Evolutionary conservation across 2,113 vertebrate genomes (phyloP).

Genomic region (Oncorhynchus masou): DNA sequence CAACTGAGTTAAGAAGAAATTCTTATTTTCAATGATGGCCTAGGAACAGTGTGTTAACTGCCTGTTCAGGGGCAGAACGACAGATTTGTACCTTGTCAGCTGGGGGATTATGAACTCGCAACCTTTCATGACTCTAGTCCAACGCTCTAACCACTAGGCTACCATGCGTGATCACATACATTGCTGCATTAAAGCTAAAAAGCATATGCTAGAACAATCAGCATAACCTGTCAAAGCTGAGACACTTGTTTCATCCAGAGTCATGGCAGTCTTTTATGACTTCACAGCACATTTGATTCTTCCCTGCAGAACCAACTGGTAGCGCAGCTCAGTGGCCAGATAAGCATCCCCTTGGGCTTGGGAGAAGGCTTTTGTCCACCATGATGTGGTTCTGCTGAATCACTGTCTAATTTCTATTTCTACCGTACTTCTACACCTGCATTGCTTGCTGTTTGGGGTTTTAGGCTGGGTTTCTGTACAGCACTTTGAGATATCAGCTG

Average conservation of each 20-base stretch:
- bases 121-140: too few species aligned
- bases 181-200: neutral
- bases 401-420: conserved; percentile 73
- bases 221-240: conserved; percentile 83
- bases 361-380: conserved; percentile 82
- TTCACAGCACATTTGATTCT: conserved; percentile 85
- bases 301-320: conserved; percentile 88
- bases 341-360: conserved; percentile 78
- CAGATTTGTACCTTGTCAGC: too few species aligned
- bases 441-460: too few species aligned
- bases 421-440: too few species aligned
- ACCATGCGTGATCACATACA: neutral
- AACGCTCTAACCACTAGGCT: too few species aligned
- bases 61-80: too few species aligned
- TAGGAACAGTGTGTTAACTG: too few species aligned
- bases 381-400: conserved; percentile 84
- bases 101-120: too few species aligned
- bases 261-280: conserved; percentile 90
- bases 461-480: too few species aligned
- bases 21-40: too few species aligned
- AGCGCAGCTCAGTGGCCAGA: conserved; percentile 91
- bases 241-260: conserved; percentile 85
- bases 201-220: neutral
- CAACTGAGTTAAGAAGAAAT: too few species aligned
- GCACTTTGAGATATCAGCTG: too few species aligned